A percentile compares a stretch with the other conserved stretches of the same genome.
Evolutionary conservation across 2,113 vertebrate genomes (phyloP).

Genomic region (Chinchilla lanigera): DNA sequence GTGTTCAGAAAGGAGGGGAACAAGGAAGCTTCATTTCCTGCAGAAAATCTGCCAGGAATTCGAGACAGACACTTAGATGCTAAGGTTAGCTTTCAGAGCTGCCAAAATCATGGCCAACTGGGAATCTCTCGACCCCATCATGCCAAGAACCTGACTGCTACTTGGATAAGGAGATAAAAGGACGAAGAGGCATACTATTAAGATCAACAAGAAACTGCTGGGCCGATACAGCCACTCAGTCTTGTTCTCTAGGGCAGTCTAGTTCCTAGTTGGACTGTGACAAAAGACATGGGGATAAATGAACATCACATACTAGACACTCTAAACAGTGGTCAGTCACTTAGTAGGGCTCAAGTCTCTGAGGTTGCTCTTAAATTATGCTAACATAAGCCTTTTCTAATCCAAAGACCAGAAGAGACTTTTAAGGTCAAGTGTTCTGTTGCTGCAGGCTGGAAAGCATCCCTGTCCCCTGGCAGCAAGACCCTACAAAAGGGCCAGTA

Average conservation of each 20-base stretch:
- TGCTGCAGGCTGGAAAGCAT: constrained; percentile 68
- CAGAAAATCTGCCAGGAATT: constrained; percentile 47
- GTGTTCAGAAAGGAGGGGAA: constrained; percentile 15
- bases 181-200: background rate
- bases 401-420: constrained; percentile 81
- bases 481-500: constrained; percentile 54
- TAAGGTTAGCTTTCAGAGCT: constrained; percentile 40
- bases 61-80: constrained; percentile 34
- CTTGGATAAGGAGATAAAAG: constrained; percentile 10
- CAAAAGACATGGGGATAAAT: background rate
- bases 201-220: background rate
- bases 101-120: background rate
- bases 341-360: constrained; percentile 76
- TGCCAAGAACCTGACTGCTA: constrained; percentile 18
- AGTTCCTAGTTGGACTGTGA: background rate
- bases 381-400: constrained; percentile 78
- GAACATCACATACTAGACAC: constrained; percentile 43
- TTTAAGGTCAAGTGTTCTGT: constrained; percentile 78
- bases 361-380: constrained; percentile 76
- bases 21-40: constrained; percentile 50
- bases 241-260: constrained; percentile 40
- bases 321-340: constrained; percentile 73
- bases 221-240: background rate
- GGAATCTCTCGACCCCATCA: background rate
- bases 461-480: constrained; percentile 55